Conservation (phyloP, 2,113 vertebrate genomes). For the Aphyosemion australe region DNA sequence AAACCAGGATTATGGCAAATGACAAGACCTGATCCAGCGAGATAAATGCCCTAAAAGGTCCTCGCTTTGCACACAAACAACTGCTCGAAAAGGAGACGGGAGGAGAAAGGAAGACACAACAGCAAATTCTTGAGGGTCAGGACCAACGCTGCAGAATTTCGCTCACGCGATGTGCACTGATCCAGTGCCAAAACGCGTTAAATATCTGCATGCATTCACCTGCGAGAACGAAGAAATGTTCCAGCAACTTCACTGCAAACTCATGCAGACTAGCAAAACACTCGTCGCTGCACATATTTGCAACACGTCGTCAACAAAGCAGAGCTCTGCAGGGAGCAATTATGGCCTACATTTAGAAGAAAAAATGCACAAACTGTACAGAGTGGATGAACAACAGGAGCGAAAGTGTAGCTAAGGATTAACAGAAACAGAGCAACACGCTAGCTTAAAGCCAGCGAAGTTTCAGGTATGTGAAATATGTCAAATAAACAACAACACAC, state of each 20-base stretch:
- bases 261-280: slow-evolving; percentile 3
- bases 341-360: not conserved
- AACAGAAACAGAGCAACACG: slow-evolving; percentile 62
- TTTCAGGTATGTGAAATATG: slow-evolving; percentile 17
- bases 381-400: slow-evolving; percentile 15
- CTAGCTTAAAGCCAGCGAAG: slow-evolving; percentile 51
- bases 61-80: slow-evolving; percentile 25
- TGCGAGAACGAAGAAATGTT: slow-evolving; percentile 16
- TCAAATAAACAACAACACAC: not conserved
- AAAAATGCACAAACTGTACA: not conserved
- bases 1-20: slow-evolving; percentile 24
- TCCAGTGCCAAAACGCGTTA: not conserved
- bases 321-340: rapidly evolving
- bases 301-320: slow-evolving; percentile 2
- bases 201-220: slow-evolving; percentile 29
- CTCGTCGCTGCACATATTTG: slow-evolving; percentile 23
- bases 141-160: slow-evolving; percentile 56
- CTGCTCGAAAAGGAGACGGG: slow-evolving; percentile 27
- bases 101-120: slow-evolving; percentile 70
- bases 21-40: slow-evolving; percentile 29
- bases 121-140: slow-evolving; percentile 72
- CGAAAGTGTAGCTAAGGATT: slow-evolving; percentile 33
- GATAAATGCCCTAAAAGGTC: slow-evolving; percentile 34
- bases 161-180: slow-evolving; percentile 35
- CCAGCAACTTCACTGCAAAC: slow-evolving; percentile 3